Conservation (phyloP, 2,888 invertebrate species). For the Acanthosepion lycidas region DNA sequence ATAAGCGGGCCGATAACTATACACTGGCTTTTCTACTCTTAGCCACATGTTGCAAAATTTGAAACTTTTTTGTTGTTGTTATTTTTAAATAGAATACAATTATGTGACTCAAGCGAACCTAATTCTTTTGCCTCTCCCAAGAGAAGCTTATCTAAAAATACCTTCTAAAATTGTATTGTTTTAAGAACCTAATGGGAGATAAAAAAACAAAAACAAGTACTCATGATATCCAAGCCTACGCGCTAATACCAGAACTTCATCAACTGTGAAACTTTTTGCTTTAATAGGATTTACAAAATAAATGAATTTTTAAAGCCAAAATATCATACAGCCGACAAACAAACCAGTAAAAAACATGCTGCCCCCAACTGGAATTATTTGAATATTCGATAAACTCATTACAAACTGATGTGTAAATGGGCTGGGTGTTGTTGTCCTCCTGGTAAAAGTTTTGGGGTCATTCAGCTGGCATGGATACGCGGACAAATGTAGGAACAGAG, state of each 20-base stretch:
- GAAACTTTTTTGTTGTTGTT: background rate
- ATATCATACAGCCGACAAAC: background rate
- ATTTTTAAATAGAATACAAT: background rate
- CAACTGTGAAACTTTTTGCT: no score
- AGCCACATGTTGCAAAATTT: background rate
- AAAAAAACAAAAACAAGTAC: background rate
- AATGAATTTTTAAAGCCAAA: background rate
- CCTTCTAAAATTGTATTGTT: background rate
- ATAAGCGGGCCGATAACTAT: background rate
- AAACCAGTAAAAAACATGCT: background rate
- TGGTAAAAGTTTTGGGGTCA: background rate
- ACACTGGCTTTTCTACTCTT: background rate
- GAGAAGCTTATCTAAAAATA: background rate
- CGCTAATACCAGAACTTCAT: background rate
- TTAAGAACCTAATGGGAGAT: background rate
- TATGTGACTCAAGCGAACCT: background rate
- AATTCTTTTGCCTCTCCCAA: background rate
- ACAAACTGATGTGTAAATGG: background rate
- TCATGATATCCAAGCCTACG: background rate
- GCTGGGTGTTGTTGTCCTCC: background rate
- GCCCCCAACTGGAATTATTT: background rate
- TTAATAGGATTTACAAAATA: background rate
- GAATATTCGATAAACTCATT: background rate
- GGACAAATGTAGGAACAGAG: background rate
- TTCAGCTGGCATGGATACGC: background rate